Evolutionary conservation across 2,888 invertebrate species (phyloP).

Genomic region (Galeopsomyia nigrocyanea): DNA sequence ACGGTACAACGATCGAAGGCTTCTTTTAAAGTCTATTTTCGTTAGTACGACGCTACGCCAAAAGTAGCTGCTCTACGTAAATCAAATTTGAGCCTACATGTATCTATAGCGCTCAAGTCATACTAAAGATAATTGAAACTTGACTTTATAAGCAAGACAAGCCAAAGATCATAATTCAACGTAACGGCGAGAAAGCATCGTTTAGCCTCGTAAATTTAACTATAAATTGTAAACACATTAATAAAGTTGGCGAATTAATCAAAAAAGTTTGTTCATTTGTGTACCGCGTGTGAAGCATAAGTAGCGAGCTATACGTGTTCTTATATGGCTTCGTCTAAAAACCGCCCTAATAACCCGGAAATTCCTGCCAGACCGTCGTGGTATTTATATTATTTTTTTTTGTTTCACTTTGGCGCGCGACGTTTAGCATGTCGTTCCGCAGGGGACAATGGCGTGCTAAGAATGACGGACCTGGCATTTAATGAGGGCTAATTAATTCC

Average conservation of each 20-base stretch:
- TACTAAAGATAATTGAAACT: no score
- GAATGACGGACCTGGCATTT: slow-evolving; percentile 14
- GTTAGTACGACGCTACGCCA: no score
- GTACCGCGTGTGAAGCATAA: background rate
- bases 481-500: slow-evolving; percentile 38
- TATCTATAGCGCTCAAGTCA: no score
- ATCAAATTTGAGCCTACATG: no score
- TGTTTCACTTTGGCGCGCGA: background rate
- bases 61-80: no score
- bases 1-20: slow-evolving; percentile 15
- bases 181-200: background rate
- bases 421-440: slow-evolving; percentile 5
- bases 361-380: background rate
- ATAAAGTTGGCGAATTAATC: slow-evolving; percentile 29
- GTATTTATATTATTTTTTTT: background rate
- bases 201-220: background rate
- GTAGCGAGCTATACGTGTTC: background rate
- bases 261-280: slow-evolving; percentile 26
- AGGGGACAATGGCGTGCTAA: slow-evolving; percentile 17
- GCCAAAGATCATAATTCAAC: background rate
- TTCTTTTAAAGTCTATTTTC: background rate
- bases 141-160: background rate
- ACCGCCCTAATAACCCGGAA: slow-evolving; percentile 14
- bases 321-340: slow-evolving; percentile 13
- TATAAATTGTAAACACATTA: slow-evolving; percentile 21